A percentile compares a stretch with the other conserved stretches of the same genome.
phyloP scores from a whole-genome alignment of 1,140 invertebrate species.

The Eriocheir sinensis region DNA sequence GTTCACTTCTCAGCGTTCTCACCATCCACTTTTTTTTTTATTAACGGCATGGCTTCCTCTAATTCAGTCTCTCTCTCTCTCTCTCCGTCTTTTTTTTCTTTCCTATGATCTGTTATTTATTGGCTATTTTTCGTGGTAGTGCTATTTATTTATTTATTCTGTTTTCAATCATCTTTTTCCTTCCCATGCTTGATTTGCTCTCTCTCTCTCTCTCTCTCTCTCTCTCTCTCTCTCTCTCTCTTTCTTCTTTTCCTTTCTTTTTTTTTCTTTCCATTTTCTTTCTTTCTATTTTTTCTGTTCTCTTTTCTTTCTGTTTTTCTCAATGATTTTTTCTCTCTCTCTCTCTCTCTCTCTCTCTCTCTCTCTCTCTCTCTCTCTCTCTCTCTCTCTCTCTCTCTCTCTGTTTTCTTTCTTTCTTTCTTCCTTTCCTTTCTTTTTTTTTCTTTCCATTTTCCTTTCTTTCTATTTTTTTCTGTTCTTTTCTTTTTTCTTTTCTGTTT shows the following conservation, averaged over 20 bases:
- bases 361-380: conserved; percentile 22
- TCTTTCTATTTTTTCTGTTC: neutral
- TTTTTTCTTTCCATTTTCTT: conserved; percentile 11
- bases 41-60: neutral
- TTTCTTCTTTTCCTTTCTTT: neutral
- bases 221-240: neutral
- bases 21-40: neutral
- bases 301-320: neutral
- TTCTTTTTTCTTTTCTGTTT: no score
- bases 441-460: neutral
- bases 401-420: conserved; percentile 24
- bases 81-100: no score
- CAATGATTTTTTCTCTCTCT: neutral
- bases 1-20: neutral
- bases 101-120: no score
- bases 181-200: no score
- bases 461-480: neutral
- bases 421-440: no score
- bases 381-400: neutral
- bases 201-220: conserved; percentile 23
- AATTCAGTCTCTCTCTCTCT: neutral
- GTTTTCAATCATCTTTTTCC: no score
- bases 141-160: no score
- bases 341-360: conserved; percentile 8
- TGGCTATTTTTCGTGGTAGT: no score